Conservation (phyloP, 2,797 vertebrate genomes). For the Natrix natrix region DNA sequence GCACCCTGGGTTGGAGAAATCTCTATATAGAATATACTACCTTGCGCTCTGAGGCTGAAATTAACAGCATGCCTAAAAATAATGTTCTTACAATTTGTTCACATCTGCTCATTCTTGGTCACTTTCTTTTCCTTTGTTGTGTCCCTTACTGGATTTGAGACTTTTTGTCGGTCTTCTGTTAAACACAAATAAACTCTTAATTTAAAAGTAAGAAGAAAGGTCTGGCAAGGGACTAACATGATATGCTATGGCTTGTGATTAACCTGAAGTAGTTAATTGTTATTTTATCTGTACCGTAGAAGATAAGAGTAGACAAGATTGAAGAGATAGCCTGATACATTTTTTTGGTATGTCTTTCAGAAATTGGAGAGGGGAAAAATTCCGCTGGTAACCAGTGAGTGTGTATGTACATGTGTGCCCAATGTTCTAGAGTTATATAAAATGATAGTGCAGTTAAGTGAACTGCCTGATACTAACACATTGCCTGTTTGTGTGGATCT, state of each 20-base stretch:
- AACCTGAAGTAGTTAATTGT: neutral
- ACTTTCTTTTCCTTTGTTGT: neutral
- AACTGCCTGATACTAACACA: neutral
- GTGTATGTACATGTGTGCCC: neutral
- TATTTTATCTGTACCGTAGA: neutral
- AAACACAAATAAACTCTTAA: neutral
- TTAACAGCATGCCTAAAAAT: neutral
- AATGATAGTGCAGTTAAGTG: neutral
- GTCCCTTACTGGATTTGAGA: neutral
- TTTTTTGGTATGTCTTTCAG: neutral
- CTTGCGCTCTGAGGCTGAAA: neutral
- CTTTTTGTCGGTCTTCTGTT: neutral
- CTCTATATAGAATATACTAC: neutral
- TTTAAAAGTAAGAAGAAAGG: neutral
- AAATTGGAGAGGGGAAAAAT: neutral
- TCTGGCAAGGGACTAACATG: neutral
- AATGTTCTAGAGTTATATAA: neutral
- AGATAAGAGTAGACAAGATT: neutral
- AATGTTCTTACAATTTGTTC: neutral
- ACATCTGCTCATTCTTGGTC: neutral
- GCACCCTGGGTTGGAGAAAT: neutral
- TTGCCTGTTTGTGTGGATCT: neutral
- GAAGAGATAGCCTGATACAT: neutral
- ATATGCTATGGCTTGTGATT: neutral
- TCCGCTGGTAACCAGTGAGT: neutral